Conservation (phyloP, 2,888 invertebrate genomes). For the Eristalis tenax region DNA sequence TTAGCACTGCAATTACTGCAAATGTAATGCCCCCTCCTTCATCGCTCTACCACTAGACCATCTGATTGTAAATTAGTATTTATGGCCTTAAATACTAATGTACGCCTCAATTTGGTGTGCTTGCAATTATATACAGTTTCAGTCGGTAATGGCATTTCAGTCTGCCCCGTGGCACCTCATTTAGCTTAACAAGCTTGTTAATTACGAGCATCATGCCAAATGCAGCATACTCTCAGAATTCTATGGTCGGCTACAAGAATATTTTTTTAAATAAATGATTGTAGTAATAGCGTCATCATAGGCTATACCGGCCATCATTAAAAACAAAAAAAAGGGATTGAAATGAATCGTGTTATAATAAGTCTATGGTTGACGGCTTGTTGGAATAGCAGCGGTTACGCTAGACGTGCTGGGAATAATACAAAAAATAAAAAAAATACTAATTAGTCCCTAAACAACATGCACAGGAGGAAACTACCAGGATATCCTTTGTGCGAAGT, state of each 20-base stretch:
- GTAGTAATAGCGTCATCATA: conserved; percentile 21
- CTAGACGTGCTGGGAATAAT: not conserved
- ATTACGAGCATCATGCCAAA: conserved; percentile 42
- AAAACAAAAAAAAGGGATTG: conserved; percentile 26
- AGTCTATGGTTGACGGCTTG: conserved; percentile 64
- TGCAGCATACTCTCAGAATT: conserved; percentile 7
- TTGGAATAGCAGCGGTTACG: conserved; percentile 55
- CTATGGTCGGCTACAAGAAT: not conserved
- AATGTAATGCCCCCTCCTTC: not conserved
- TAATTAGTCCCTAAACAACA: conserved; percentile 68
- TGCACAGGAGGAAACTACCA: conserved; percentile 62
- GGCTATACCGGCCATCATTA: conserved; percentile 6
- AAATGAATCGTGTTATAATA: conserved; percentile 57
- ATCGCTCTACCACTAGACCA: not conserved
- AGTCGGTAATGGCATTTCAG: not conserved
- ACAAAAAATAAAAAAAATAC: conserved; percentile 39
- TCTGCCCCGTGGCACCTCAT: not conserved
- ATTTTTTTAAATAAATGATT: conserved; percentile 24
- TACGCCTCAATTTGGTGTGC: not conserved
- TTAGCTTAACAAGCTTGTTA: conserved; percentile 39
- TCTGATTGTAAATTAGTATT: not conserved
- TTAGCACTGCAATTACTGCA: not conserved
- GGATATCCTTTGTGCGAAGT: conserved; percentile 63
- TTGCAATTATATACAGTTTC: not conserved
- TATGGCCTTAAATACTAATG: not conserved